Evolutionary conservation across 2,113 vertebrate genomes (phyloP), one percentile per base, ranked within the genome.

Genomic region (Chionomys nivalis): DNA sequence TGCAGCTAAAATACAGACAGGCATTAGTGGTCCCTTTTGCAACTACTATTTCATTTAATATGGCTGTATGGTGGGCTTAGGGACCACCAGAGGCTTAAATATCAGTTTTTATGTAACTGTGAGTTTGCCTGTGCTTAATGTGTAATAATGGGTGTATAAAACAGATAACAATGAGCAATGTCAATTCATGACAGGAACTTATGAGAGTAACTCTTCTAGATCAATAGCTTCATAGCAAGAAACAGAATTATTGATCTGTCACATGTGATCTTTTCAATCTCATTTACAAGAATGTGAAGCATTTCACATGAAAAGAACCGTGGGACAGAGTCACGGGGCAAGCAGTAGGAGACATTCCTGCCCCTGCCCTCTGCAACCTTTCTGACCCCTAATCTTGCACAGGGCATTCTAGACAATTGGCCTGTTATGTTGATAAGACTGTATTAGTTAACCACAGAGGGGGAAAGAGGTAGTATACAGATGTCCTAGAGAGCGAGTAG

Each of bases 161-260:
- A 88, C 33, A 90, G 31, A 83, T 93, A 24, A 36, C 70, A 93
- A 95, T 33, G 94, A 55, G 23, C n/a, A 94, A 58, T 44, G 68
- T 44, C 58, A 92, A 65, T 58, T 73, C 92, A 81, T 81, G 76
- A 77, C 47, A 95, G 31, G 92, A 87, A 96, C 49, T 91, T 24
- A 87, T 79, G 49, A 95, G 33, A 95, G 70, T 14, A 39, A 19
- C 42, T 58, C 31, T 11, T 2, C 33, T 49, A 49, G n/a, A 92
- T 96, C 63, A 65, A 65, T 85, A 90, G 26, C 16, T 75, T 85
- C 44, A 75, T n/a, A 79, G n/a, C 12, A 83, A 68, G 12, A 19
- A 93, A 2, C 47, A 89, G 89, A 85, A 92, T 70, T 39, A 96
- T 90, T 85, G 89, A 96, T 96, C 12, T 91, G 39, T 23, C 47